Percentiles rank a stretch among this genome's conserved stretches.
Conservation (phyloP, 2,888 invertebrate genomes). For the Bombyx huttoni region DNA sequence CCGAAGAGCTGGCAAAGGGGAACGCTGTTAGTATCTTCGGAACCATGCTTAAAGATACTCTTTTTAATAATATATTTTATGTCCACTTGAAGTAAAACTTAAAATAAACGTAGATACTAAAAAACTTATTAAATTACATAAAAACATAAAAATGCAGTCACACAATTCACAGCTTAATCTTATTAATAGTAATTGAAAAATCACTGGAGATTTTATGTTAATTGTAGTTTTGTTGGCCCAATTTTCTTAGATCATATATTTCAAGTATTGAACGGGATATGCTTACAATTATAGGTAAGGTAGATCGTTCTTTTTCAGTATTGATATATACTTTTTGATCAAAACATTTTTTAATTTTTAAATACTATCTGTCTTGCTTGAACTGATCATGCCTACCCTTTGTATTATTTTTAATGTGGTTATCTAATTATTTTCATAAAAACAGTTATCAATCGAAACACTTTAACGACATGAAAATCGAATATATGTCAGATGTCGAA, state of each 20-base stretch:
- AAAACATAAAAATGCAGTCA: slow-evolving; percentile 10
- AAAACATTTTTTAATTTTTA: no score
- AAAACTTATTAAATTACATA: slow-evolving; percentile 7
- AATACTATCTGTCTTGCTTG: no score
- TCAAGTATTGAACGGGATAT: background rate
- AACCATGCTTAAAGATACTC: no score
- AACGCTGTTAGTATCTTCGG: no score
- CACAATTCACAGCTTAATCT: slow-evolving; percentile 27
- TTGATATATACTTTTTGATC: no score
- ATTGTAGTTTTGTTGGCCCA: slow-evolving; percentile 13
- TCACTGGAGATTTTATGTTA: slow-evolving; percentile 27
- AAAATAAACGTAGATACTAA: slow-evolving; percentile 22
- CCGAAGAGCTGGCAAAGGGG: no score
- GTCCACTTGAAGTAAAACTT: slow-evolving; percentile 27
- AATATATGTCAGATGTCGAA: background rate
- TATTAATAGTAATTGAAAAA: slow-evolving; percentile 28
- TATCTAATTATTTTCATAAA: background rate
- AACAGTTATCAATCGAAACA: background rate
- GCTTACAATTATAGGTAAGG: no score
- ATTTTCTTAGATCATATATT: background rate
- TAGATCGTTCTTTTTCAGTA: no score
- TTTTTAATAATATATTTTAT: no score
- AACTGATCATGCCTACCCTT: no score
- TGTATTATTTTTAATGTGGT: no score
- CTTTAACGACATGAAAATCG: background rate